Evolutionary conservation across 2,888 invertebrate genomes (phyloP).

Genomic region (Drosophila ezoana): DNA sequence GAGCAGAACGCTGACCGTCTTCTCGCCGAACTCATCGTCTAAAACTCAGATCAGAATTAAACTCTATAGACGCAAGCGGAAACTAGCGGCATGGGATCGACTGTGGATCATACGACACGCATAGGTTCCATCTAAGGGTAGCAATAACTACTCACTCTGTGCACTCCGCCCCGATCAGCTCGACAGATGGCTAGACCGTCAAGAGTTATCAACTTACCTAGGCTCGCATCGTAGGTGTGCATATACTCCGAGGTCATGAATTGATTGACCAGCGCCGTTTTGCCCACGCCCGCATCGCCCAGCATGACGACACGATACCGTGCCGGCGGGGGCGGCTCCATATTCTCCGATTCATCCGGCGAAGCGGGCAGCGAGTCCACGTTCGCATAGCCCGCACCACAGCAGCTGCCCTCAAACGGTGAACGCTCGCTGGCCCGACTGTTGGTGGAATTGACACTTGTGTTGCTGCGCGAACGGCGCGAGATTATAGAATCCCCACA

Average conservation of each 20-base stretch:
- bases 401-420: constrained; percentile 95
- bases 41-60: constrained; percentile 86
- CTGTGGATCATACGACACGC: constrained; percentile 61
- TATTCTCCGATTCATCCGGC: constrained; percentile 90
- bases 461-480: constrained; percentile 93
- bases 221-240: constrained; percentile 96
- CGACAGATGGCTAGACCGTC: constrained; percentile 1
- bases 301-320: constrained; percentile 93
- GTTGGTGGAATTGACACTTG: constrained; percentile 93
- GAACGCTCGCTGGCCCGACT: constrained; percentile 94
- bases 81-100: constrained; percentile 60
- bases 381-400: constrained; percentile 91
- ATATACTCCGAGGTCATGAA: constrained; percentile 98
- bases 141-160: constrained; percentile 58
- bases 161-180: constrained; percentile 2
- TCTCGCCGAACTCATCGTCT: constrained; percentile 97
- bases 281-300: constrained; percentile 94
- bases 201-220: constrained; percentile 88
- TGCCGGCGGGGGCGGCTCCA: constrained; percentile 85
- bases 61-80: constrained; percentile 80
- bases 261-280: constrained; percentile 95
- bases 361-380: constrained; percentile 91
- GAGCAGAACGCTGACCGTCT: constrained; percentile 94
- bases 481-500: constrained; percentile 96
- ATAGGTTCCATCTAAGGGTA: constrained; percentile 64